Evolutionary conservation across 2,888 invertebrate species (phyloP).

Genomic region (Trichogramma evanescens): DNA sequence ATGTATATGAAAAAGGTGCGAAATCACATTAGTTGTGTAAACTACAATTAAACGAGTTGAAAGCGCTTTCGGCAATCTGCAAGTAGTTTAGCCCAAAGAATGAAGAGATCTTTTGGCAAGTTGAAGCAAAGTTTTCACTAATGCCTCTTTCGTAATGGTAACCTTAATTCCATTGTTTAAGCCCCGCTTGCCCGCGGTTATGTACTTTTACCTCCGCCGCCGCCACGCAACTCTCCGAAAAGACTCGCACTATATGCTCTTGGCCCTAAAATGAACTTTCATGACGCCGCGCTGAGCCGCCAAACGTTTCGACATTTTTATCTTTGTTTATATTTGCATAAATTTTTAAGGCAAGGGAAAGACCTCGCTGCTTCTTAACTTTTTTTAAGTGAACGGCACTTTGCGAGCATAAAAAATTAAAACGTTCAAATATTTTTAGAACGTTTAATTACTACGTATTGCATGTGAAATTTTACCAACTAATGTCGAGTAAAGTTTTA

Average conservation of each 20-base stretch:
- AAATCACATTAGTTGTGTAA: constrained; percentile 23
- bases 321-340: background rate
- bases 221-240: constrained; percentile 25
- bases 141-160: constrained; percentile 42
- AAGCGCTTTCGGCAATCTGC: constrained; percentile 18
- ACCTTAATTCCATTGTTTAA: constrained; percentile 40
- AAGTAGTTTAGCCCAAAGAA: background rate
- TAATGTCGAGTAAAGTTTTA: no score
- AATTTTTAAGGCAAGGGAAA: background rate
- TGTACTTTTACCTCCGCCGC: constrained; percentile 17
- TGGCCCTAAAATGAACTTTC: constrained; percentile 4
- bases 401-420: no score
- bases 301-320: constrained; percentile 3
- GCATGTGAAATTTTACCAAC: no score
- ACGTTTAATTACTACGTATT: no score
- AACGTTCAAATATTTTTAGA: no score
- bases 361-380: background rate
- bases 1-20: constrained; percentile 7
- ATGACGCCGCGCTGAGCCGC: background rate
- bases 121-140: constrained; percentile 41
- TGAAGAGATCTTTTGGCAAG: constrained; percentile 25
- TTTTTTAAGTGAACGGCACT: no score
- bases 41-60: constrained; percentile 31
- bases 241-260: constrained; percentile 12
- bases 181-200: constrained; percentile 21